These are phyloP conservation scores for Luscinia luscinia DNA, from an alignment of 2,797 vertebrate genomes.

Conservation along the genomic window DNA sequence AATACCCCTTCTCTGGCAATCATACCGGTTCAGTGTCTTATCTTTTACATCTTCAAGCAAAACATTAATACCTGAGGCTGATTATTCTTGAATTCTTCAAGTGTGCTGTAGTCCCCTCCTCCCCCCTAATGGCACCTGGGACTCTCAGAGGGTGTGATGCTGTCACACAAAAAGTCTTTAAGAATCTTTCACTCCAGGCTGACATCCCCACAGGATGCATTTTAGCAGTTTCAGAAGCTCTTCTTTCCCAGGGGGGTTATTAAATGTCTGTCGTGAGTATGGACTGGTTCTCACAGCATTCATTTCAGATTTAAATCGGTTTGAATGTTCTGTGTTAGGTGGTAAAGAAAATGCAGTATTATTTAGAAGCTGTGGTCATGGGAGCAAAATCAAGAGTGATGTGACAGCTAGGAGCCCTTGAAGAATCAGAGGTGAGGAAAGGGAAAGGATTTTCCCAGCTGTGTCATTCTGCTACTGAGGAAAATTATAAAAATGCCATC, in stretches of 20 bases:
- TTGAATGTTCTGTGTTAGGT: constrained; percentile 48
- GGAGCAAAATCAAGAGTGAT: neutral
- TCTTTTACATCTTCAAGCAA: constrained; percentile 59
- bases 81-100: constrained; percentile 44
- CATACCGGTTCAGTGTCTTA: neutral
- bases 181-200: constrained; percentile 47
- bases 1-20: neutral
- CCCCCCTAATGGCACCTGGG: constrained; percentile 51
- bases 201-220: constrained; percentile 53
- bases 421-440: constrained; percentile 19
- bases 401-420: constrained; percentile 4
- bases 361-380: constrained; percentile 13
- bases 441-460: constrained; percentile 51
- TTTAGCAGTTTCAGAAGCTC: constrained; percentile 59
- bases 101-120: constrained; percentile 30
- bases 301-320: constrained; percentile 56
- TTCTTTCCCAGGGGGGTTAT: constrained; percentile 50
- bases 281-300: constrained; percentile 32
- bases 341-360: constrained; percentile 56
- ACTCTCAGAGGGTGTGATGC: constrained; percentile 63
- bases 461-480: neutral
- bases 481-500: neutral
- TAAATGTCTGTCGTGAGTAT: constrained; percentile 42
- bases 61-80: constrained; percentile 63
- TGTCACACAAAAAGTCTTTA: constrained; percentile 69